A percentile compares a stretch with the other conserved stretches of the same genome.
phyloP scores from a whole-genome alignment of 1,140 invertebrate genomes.

The Drosophila bifasciata region DNA sequence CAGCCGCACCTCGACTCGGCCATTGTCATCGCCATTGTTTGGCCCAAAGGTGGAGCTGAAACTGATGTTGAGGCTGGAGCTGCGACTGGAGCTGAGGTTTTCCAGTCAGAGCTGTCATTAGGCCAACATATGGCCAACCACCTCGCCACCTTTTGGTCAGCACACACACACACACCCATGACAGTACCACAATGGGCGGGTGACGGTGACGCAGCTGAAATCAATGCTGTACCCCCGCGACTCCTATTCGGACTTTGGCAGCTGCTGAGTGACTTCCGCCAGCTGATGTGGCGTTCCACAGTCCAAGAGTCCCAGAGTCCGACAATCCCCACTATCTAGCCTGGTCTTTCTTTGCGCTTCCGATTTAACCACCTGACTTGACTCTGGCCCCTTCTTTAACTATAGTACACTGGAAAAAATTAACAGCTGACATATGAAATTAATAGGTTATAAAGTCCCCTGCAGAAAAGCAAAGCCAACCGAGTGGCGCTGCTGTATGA shows the following conservation, averaged over 20 bases:
- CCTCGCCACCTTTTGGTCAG: constrained; percentile 12
- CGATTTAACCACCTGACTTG: constrained; percentile 52
- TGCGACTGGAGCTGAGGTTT: constrained; percentile 20
- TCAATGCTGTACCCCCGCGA: constrained; percentile 55
- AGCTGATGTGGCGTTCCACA: constrained; percentile 40
- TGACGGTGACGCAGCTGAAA: constrained; percentile 73
- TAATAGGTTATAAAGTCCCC: too few relatives aligned
- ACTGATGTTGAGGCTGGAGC: constrained; percentile 15
- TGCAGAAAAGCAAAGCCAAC: too few relatives aligned
- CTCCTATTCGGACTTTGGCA: background rate
- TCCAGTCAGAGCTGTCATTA: constrained; percentile 62
- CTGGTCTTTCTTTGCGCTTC: constrained; percentile 33
- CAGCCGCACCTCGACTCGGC: constrained; percentile 35
- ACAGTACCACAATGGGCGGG: constrained; percentile 49
- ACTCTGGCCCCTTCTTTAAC: background rate
- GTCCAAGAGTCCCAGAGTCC: background rate
- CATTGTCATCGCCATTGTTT: constrained; percentile 59
- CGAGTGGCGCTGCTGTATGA: too few relatives aligned
- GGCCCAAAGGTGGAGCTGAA: constrained; percentile 13
- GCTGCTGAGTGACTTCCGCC: constrained; percentile 61
- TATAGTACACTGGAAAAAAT: too few relatives aligned
- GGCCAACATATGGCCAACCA: constrained; percentile 54
- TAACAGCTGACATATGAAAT: too few relatives aligned
- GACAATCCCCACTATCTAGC: background rate
- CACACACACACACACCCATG: constrained; percentile 15